These are phyloP conservation scores for Tympanuchus pallidicinctus DNA, from an alignment of 2,113 vertebrate genomes.

Conservation along the genomic window DNA sequence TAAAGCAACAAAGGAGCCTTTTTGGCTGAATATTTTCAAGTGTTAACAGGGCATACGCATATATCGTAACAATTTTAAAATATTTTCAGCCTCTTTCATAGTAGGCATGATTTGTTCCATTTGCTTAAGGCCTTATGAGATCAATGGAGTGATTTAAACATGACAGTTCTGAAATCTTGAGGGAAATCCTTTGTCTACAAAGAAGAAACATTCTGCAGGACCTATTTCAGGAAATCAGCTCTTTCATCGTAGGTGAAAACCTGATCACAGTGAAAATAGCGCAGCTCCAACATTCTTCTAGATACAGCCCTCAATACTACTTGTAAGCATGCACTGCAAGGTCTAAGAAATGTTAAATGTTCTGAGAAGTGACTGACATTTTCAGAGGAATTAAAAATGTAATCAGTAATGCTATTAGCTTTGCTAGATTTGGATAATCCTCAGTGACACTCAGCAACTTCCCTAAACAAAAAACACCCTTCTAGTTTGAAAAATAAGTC, in stretches of 20 bases:
- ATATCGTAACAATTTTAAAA: neutral
- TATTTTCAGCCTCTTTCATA: neutral
- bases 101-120: neutral
- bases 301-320: neutral
- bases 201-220: neutral
- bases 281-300: neutral
- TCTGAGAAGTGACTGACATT: neutral
- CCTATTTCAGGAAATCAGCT: neutral
- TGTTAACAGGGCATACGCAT: neutral
- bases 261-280: neutral
- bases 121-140: neutral
- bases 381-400: neutral
- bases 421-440: conserved; percentile 8
- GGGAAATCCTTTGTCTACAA: neutral
- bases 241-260: neutral
- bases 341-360: neutral
- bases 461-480: neutral
- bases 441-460: neutral
- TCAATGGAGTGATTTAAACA: neutral
- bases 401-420: neutral
- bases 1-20: neutral
- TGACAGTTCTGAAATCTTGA: neutral
- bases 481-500: neutral
- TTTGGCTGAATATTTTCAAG: neutral
- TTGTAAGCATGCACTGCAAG: neutral